A percentile compares a stretch with the other conserved stretches of the same genome.
phyloP scores from a whole-genome alignment of 2,888 invertebrate genomes.

The Agrochola litura region DNA sequence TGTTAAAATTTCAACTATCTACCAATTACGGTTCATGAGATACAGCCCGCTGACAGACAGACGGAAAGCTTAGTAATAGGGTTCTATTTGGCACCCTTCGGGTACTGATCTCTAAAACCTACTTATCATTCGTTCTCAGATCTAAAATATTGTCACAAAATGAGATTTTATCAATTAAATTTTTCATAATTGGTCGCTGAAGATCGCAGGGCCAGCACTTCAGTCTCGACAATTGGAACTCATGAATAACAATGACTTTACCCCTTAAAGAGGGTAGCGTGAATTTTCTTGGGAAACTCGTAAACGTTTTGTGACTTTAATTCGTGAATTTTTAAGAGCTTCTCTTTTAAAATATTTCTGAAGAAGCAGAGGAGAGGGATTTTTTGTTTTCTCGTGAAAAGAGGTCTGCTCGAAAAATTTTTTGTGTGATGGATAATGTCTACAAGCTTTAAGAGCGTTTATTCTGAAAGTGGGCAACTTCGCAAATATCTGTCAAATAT shows the following conservation, averaged over 20 bases:
- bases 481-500: no score
- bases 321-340: constrained; percentile 42
- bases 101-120: neutral
- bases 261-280: constrained; percentile 35
- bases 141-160: constrained; percentile 8
- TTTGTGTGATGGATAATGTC: neutral
- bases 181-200: constrained; percentile 58
- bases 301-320: constrained; percentile 51
- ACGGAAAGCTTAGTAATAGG: no score
- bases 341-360: constrained; percentile 9
- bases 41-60: no score
- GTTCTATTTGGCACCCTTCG: no score
- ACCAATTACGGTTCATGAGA: no score
- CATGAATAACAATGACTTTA: constrained; percentile 68
- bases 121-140: neutral
- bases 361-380: neutral
- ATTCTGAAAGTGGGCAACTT: no score
- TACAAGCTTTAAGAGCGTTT: no score
- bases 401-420: neutral
- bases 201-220: constrained; percentile 43
- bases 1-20: no score
- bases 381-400: neutral
- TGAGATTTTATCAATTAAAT: constrained; percentile 51
- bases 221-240: constrained; percentile 52
- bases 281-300: constrained; percentile 49